Evolutionary conservation across 2,888 invertebrate species (phyloP).

Genomic region (Polia nebulosa): DNA sequence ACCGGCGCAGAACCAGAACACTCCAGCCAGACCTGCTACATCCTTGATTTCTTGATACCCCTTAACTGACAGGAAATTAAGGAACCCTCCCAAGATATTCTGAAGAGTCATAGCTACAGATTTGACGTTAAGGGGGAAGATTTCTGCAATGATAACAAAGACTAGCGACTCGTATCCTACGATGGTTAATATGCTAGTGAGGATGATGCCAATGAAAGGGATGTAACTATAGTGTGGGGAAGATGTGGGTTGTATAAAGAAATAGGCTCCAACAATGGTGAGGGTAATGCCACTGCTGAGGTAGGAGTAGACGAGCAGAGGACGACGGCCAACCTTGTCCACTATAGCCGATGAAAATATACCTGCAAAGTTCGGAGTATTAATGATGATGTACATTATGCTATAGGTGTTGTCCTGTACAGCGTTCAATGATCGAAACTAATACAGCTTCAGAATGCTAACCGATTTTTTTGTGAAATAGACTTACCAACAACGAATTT

Average conservation of each 20-base stretch:
- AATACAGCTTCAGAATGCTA: not conserved
- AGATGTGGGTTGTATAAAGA: slow-evolving; percentile 71
- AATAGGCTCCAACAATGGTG: slow-evolving; percentile 79
- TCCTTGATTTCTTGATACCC: slow-evolving; percentile 87
- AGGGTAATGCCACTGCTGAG: slow-evolving; percentile 75
- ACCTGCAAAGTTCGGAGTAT: slow-evolving; percentile 72
- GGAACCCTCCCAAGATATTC: slow-evolving; percentile 75
- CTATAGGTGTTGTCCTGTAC: too few relatives aligned
- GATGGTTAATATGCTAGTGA: slow-evolving; percentile 73
- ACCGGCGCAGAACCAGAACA: slow-evolving; percentile 85
- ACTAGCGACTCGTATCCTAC: slow-evolving; percentile 86
- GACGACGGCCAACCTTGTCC: slow-evolving; percentile 85
- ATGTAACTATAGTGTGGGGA: slow-evolving; percentile 76
- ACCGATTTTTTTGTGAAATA: not conserved
- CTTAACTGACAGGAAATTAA: slow-evolving; percentile 89
- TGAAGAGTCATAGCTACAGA: slow-evolving; percentile 86
- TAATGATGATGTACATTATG: too few relatives aligned
- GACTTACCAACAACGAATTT: slow-evolving; percentile 69
- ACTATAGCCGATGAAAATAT: slow-evolving; percentile 79
- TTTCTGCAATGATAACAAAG: slow-evolving; percentile 88
- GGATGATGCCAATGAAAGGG: slow-evolving; percentile 83
- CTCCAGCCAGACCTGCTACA: slow-evolving; percentile 83
- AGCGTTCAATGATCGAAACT: too few relatives aligned
- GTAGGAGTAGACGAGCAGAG: slow-evolving; percentile 84
- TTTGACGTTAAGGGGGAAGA: slow-evolving; percentile 91